phyloP scores from a whole-genome alignment of 2,113 vertebrate species.

The Cyanistes caeruleus region DNA sequence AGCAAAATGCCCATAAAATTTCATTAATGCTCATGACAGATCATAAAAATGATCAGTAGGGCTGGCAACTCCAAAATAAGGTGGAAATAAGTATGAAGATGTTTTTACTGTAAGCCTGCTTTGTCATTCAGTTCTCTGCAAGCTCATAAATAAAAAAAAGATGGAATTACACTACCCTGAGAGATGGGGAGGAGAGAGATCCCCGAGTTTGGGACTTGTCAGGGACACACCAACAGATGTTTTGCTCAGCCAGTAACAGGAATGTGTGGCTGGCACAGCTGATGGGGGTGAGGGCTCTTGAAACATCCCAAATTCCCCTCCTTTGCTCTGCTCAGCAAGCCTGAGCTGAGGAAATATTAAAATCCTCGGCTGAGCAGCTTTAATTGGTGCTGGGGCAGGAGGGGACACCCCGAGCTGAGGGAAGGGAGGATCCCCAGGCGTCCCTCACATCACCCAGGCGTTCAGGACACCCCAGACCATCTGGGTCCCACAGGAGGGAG shows the following conservation, averaged over 20 bases:
- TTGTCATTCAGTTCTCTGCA: background rate
- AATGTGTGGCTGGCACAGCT: background rate
- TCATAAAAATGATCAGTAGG: constrained; percentile 63
- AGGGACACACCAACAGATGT: background rate
- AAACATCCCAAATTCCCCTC: background rate
- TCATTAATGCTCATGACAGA: constrained; percentile 47
- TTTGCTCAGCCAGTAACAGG: background rate
- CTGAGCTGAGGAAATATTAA: constrained; percentile 6
- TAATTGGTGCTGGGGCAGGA: background rate
- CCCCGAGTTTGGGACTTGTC: background rate
- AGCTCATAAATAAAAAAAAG: constrained; percentile 14
- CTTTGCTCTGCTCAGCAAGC: background rate
- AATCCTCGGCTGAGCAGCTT: background rate
- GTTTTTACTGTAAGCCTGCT: constrained; percentile 40
- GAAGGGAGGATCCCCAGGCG: background rate
- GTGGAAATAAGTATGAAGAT: constrained; percentile 61
- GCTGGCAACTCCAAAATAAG: constrained; percentile 56
- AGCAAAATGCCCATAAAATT: constrained; percentile 57
- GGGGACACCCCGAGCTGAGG: background rate
- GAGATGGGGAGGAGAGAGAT: background rate
- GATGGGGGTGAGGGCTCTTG: background rate
- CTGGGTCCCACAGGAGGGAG: background rate
- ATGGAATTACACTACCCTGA: background rate
- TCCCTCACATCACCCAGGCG: background rate
- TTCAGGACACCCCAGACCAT: background rate